phyloP scores from a whole-genome alignment of 2,888 invertebrate species.

The Stenodera caucasica region DNA sequence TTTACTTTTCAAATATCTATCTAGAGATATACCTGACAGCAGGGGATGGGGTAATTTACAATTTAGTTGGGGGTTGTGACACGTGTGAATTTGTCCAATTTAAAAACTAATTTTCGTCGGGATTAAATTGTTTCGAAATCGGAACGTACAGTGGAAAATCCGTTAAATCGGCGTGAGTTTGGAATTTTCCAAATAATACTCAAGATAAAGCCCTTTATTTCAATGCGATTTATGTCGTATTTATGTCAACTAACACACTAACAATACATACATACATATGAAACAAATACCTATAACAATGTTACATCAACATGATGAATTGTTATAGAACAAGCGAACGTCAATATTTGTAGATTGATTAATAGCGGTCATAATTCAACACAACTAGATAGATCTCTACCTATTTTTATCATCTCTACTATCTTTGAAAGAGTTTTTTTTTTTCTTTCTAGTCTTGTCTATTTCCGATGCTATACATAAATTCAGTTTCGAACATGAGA shows the following conservation, averaged over 20 bases:
- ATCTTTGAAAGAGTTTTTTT: background rate
- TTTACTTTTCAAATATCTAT: background rate
- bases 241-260: slow-evolving; percentile 14
- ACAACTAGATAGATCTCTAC: slow-evolving; percentile 30
- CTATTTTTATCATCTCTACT: slow-evolving; percentile 32
- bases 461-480: background rate
- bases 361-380: slow-evolving; percentile 40
- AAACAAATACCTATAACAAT: slow-evolving; percentile 34
- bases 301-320: slow-evolving; percentile 40
- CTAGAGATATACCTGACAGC: background rate
- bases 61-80: background rate
- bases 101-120: too few species aligned
- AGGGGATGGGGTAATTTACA: background rate
- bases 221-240: slow-evolving; percentile 20
- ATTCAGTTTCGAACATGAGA: background rate
- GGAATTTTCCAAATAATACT: background rate
- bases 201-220: slow-evolving; percentile 21
- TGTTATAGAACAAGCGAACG: slow-evolving; percentile 38
- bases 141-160: too few species aligned
- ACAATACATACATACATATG: slow-evolving; percentile 14
- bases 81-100: background rate
- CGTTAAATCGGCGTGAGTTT: background rate
- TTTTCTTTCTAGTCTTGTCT: background rate
- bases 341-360: slow-evolving; percentile 39
- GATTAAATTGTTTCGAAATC: too few species aligned